Conservation (phyloP, 2,888 invertebrate species). For the Aromia moschata region DNA sequence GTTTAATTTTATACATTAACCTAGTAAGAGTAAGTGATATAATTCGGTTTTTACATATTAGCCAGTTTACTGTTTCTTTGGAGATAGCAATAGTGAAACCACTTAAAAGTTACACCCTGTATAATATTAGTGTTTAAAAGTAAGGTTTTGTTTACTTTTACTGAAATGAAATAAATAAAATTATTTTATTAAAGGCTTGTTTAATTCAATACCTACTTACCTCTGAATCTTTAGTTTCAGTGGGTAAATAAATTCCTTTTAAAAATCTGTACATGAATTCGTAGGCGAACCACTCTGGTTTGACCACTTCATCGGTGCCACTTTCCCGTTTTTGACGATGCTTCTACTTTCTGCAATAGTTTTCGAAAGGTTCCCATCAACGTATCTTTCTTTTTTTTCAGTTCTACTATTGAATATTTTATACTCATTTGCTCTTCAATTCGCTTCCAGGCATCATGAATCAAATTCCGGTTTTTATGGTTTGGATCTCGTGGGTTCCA, state of each 20-base stretch:
- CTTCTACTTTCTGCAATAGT: constrained; percentile 58
- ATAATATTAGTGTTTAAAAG: constrained; percentile 16
- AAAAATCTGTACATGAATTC: constrained; percentile 64
- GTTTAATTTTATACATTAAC: background rate
- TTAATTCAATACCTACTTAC: constrained; percentile 20
- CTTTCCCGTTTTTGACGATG: constrained; percentile 35
- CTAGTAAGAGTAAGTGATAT: background rate
- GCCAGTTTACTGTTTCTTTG: background rate
- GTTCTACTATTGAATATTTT: constrained; percentile 57
- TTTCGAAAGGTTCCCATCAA: constrained; percentile 64
- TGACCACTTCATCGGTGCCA: constrained; percentile 48
- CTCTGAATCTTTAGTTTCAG: constrained; percentile 17
- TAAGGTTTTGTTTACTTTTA: constrained; percentile 12
- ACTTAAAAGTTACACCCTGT: background rate
- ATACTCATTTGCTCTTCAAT: constrained; percentile 60
- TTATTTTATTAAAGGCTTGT: constrained; percentile 14
- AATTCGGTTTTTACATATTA: background rate
- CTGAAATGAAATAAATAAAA: constrained; percentile 15
- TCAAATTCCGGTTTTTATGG: constrained; percentile 61
- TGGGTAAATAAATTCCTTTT: constrained; percentile 20
- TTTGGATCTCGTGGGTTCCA: constrained; percentile 64
- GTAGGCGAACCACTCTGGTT: constrained; percentile 64
- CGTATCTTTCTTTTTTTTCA: constrained; percentile 64
- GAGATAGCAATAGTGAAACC: constrained; percentile 10
- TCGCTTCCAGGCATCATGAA: constrained; percentile 62